Base-by-base conservation (phyloP, 2,797 vertebrate genomes). In the Acrocephalus scirpaceus region DNA sequence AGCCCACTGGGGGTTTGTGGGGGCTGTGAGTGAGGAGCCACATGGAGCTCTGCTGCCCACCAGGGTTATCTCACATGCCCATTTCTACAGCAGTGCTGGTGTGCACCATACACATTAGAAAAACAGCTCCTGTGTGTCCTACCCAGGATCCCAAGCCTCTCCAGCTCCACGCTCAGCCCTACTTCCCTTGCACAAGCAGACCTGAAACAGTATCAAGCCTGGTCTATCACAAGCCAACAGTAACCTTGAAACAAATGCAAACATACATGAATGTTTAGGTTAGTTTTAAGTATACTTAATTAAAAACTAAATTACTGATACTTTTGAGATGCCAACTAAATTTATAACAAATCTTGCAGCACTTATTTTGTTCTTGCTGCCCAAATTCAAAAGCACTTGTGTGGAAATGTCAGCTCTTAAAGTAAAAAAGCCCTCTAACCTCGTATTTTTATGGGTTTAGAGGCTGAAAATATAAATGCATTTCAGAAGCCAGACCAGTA, bases 1-100 rank as follows among this genome's bases (percentile, higher is more conserved):
- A 56, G 34, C 7, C 27, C 44, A 30, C 11, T n/a, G 36, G 11
- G 19, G 7, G 13, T 19, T 50, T 58, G 57, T 22, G 38, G 8
- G 22, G 38, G 7, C 58, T 0, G 1, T 3, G 6, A 74, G 42
- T 0, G 0, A 57, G 62, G 30, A 70, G 74, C 32, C 19, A 1
- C 12, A 21, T 13, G 16, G 17, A 38, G 26, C n/a, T 58, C 3
- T 36, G 54, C 83, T 61, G 64, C 54, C 21, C 25, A 19, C 20
- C 20, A 62, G 48, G 14, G 16, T 27, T 34, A 85, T 51, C 21
- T 25, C 54, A 65, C 5, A 1, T 2, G 21, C 26, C 22, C 36
- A 15, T 27, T 69, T 47, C 3, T 7, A 53, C 40, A 75, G 70
- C 5, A 38, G 14, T 11, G 42, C 47, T 25, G 19, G 22, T 7